phyloP scores from a whole-genome alignment of 2,888 invertebrate genomes.

The Hedychridium roseum region DNA sequence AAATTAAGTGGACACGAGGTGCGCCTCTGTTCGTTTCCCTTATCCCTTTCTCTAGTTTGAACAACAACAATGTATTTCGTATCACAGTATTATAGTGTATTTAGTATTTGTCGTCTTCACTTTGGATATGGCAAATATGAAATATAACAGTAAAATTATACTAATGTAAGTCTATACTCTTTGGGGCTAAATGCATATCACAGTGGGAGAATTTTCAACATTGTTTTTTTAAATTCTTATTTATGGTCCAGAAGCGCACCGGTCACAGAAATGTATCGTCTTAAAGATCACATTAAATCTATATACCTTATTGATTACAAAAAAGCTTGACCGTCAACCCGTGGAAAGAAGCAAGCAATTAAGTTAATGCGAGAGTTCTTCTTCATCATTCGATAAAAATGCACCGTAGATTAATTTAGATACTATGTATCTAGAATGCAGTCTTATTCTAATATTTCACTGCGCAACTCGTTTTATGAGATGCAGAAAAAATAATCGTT shows the following conservation, averaged over 20 bases:
- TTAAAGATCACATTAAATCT: conserved; percentile 37
- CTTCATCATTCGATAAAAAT: conserved; percentile 47
- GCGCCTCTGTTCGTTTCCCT: conserved; percentile 46
- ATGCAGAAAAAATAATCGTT: conserved; percentile 10
- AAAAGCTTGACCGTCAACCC: conserved; percentile 43
- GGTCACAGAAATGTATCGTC: conserved; percentile 31
- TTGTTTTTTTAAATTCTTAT: conserved; percentile 37
- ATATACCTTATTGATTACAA: conserved; percentile 37
- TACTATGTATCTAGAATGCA: conserved; percentile 51
- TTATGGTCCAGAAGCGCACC: conserved; percentile 50
- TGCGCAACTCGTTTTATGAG: conserved; percentile 18
- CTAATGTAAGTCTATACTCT: conserved; percentile 62
- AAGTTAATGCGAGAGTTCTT: conserved; percentile 38
- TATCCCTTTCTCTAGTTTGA: conserved; percentile 52
- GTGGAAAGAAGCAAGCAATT: conserved; percentile 50
- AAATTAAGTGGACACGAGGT: conserved; percentile 45
- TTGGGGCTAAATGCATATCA: conserved; percentile 63
- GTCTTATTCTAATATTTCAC: conserved; percentile 47
- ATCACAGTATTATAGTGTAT: conserved; percentile 60
- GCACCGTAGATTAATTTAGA: conserved; percentile 53
- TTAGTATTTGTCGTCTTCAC: conserved; percentile 56
- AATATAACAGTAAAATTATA: conserved; percentile 60
- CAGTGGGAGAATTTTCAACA: conserved; percentile 57
- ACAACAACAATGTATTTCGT: conserved; percentile 60
- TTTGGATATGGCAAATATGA: conserved; percentile 62